These are phyloP conservation scores for Proisotoma minuta DNA, from an alignment of 2,888 invertebrate genomes.

Conservation along the genomic window DNA sequence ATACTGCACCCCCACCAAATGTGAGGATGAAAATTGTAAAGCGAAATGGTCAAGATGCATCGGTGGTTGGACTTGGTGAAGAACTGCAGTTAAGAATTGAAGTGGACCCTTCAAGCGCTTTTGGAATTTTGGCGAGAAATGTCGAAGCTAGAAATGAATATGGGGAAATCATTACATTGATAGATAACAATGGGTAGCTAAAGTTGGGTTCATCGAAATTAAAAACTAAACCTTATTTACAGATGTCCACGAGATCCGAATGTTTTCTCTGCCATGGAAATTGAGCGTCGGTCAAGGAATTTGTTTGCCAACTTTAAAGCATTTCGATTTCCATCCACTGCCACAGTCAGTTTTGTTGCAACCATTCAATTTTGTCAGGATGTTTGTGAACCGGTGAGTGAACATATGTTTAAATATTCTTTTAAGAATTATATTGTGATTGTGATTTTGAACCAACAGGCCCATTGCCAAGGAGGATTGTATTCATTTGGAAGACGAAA, in stretches of 20 bases:
- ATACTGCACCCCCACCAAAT: slow-evolving; percentile 54
- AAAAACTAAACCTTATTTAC: background rate
- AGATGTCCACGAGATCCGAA: slow-evolving; percentile 53
- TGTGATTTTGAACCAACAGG: slow-evolving; percentile 47
- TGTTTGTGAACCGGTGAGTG: slow-evolving; percentile 52
- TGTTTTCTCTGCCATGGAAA: slow-evolving; percentile 52
- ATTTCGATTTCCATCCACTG: slow-evolving; percentile 54
- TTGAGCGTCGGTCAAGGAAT: slow-evolving; percentile 51
- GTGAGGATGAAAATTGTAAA: slow-evolving; percentile 53
- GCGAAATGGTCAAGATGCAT: slow-evolving; percentile 51
- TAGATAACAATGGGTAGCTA: slow-evolving; percentile 52
- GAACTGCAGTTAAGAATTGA: slow-evolving; percentile 52
- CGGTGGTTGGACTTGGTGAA: slow-evolving; percentile 53
- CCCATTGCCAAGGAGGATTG: slow-evolving; percentile 50
- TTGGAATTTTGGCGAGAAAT: slow-evolving; percentile 53
- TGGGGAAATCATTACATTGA: slow-evolving; percentile 52
- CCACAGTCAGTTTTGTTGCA: slow-evolving; percentile 54
- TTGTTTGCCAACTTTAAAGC: slow-evolving; percentile 53
- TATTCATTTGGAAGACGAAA: slow-evolving; percentile 50
- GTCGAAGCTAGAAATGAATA: slow-evolving; percentile 53
- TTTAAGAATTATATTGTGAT: slow-evolving; percentile 16
- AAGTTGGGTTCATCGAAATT: background rate
- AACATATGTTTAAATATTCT: background rate
- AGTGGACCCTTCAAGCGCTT: slow-evolving; percentile 52
- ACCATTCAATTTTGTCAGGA: slow-evolving; percentile 54